A percentile compares a stretch with the other conserved stretches of the same genome.
Evolutionary conservation across 2,113 vertebrate genomes (phyloP).

Genomic region (Machaerirhynchus nigripectus): DNA sequence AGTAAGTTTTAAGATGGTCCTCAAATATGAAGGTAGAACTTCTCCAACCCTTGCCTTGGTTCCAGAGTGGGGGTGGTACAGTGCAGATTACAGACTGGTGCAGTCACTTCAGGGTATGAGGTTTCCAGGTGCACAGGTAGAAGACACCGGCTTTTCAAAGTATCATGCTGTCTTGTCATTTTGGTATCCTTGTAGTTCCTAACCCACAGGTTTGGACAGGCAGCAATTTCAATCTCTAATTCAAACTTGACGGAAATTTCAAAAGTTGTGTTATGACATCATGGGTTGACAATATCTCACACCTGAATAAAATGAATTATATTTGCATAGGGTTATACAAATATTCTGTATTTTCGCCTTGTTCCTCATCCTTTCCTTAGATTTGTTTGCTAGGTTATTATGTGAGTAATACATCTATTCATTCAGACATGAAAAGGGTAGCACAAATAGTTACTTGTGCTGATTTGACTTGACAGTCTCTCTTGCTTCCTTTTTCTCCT

Average conservation of each 20-base stretch:
- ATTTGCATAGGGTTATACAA: not conserved
- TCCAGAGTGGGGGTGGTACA: not conserved
- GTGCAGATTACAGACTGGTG: not conserved
- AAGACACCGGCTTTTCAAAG: not conserved
- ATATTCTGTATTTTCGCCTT: not conserved
- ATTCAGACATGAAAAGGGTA: not conserved
- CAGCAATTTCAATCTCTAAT: not conserved
- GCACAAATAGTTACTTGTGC: not conserved
- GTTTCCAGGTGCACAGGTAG: not conserved
- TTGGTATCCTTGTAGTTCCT: not conserved
- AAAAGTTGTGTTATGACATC: not conserved
- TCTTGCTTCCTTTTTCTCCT: not conserved
- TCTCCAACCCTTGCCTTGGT: not conserved
- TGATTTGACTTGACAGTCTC: not conserved
- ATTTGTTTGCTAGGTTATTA: not conserved
- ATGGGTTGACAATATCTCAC: not conserved
- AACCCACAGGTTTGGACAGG: not conserved
- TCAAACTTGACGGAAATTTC: not conserved
- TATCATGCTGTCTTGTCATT: accelerated
- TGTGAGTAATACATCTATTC: not conserved
- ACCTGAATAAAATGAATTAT: not conserved
- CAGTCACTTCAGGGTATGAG: not conserved
- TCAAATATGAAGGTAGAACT: not conserved
- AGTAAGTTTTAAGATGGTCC: not conserved
- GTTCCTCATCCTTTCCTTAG: not conserved